Evolutionary conservation across 2,888 invertebrate species (phyloP), one percentile per base, ranked within the genome.

Genomic region (Mimumesa dahlbomi): DNA sequence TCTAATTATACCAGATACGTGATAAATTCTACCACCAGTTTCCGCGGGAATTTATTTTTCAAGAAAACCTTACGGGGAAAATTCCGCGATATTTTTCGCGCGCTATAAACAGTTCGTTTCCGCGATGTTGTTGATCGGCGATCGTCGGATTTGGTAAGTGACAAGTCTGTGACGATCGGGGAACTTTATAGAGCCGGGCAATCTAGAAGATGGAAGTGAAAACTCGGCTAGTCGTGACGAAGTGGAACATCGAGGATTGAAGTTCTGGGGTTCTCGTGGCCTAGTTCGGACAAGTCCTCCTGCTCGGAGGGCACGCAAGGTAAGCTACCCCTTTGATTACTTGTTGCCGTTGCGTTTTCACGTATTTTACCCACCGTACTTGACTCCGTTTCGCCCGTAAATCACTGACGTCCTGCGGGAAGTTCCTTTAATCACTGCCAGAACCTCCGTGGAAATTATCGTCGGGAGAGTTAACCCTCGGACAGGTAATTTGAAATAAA

Each of bases 291-390:
- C 57, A 58, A 70, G 61, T 77, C 75, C 81, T 76, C 50, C n/a
- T n/a, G n/a, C n/a, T 53, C 61, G 67, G 70, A 68, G 67, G 71
- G 67, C 63, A 73, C 73, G 64, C 83, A 71, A 83, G 83, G 83
- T 83, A 69, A 76, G 75, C 48, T 42, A 43, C 56, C 13, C 42
- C n/a, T 52, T 50, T 62, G 46, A 38, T 57, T 67, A 69, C 68
- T 69, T 69, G 54, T 79, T 64, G 76, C 66, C 66, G 53, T 62
- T 45, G n/a, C 42, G 53, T 63, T 43, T 40, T 49, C n/a, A 7
- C 36, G 34, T 19, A 9, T 29, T 22, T 38, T 7, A 31, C 48
- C n/a, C n/a, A n/a, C n/a, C n/a, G n/a, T n/a, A n/a, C n/a, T n/a
- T n/a, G n/a, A n/a, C n/a, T n/a, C 6, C 29, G 2, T 36, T 36